Evolutionary conservation across 2,888 invertebrate genomes (phyloP).

Genomic region (Hydrotaea diabolus): DNA sequence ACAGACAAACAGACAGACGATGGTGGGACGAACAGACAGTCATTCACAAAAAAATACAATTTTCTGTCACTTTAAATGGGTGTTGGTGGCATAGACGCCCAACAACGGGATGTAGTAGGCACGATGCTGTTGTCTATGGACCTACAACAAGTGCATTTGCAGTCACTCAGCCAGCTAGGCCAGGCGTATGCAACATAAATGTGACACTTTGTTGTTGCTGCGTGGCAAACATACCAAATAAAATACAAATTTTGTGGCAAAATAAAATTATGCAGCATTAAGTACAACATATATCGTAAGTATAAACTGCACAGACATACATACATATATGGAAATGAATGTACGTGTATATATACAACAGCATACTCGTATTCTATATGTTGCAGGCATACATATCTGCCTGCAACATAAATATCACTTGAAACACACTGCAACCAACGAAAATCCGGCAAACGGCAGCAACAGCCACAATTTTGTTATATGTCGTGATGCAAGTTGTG

Average conservation of each 20-base stretch:
- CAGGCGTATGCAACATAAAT: slow-evolving; percentile 5
- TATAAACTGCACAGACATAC: neutral
- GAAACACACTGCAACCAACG: neutral
- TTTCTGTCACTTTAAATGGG: neutral
- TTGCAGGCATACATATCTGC: neutral
- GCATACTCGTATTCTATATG: too few relatives aligned
- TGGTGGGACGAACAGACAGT: neutral
- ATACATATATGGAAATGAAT: too few relatives aligned
- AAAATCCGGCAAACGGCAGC: too few relatives aligned
- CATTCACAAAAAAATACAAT: neutral
- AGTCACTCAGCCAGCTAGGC: neutral
- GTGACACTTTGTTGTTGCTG: slow-evolving; percentile 1
- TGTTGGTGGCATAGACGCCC: neutral
- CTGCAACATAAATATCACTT: neutral
- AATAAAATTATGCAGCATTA: slow-evolving; percentile 36
- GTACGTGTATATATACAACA: too few relatives aligned
- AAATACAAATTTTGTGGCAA: slow-evolving; percentile 33
- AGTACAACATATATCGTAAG: slow-evolving; percentile 4
- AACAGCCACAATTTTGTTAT: too few relatives aligned
- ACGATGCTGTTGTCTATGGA: neutral
- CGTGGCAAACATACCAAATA: slow-evolving; percentile 6
- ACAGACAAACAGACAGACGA: neutral
- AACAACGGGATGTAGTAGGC: neutral
- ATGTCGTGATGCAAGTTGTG: neutral
- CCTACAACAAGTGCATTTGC: slow-evolving; percentile 3